These are phyloP conservation scores for Rhincodon typus DNA, from an alignment of 2,797 vertebrate genomes.

Conservation along the genomic window DNA sequence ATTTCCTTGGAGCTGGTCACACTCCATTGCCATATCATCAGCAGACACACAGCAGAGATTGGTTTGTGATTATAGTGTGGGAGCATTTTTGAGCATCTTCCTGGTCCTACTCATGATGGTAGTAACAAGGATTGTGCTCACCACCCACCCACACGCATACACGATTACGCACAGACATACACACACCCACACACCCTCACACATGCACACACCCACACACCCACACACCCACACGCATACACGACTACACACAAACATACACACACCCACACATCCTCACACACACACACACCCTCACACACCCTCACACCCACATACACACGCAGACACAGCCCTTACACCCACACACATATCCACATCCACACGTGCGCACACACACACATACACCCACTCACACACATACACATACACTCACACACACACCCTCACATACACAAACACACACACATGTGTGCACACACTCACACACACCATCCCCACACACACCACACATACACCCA, in stretches of 20 bases:
- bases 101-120: not conserved
- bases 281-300: too few species aligned
- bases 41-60: not conserved
- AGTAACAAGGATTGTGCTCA: not conserved
- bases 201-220: not conserved
- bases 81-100: not conserved
- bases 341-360: not conserved
- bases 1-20: not conserved
- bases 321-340: constrained; percentile 14
- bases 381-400: not conserved
- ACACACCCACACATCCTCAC: too few species aligned
- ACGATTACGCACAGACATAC: constrained; percentile 22
- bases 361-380: too few species aligned
- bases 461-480: not conserved
- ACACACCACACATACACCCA: not conserved
- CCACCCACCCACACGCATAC: not conserved
- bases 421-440: not conserved
- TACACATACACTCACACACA: constrained; percentile 25
- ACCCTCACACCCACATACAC: too few species aligned
- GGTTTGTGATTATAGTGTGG: not conserved
- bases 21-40: not conserved
- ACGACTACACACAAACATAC: too few species aligned
- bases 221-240: too few species aligned
- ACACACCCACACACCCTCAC: constrained; percentile 25
- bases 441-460: constrained; percentile 26